phyloP scores from a whole-genome alignment of 2,888 invertebrate genomes.

The Uropetala carovei region DNA sequence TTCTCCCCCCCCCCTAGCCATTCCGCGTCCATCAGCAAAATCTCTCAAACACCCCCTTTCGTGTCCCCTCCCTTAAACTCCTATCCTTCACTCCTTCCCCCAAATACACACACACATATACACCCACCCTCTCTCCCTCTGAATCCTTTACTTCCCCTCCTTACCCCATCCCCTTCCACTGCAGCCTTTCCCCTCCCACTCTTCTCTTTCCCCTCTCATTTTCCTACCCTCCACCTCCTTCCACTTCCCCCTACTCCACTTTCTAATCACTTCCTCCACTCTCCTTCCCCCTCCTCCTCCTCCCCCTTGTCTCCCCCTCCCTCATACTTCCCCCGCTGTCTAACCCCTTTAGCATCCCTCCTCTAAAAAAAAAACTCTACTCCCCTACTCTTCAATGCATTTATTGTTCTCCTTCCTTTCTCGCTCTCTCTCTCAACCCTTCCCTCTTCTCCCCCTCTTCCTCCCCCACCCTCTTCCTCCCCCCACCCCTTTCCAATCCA shows the following conservation, averaged over 20 bases:
- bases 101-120: not conserved
- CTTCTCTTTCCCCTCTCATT: not conserved
- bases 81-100: not conserved
- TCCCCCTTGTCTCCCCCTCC: not conserved
- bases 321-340: not conserved
- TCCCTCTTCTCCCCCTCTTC: not conserved
- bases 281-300: not conserved
- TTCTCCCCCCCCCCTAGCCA: not conserved
- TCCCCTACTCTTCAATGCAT: not conserved
- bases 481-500: not conserved
- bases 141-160: not conserved
- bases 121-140: not conserved
- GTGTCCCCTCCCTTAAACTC: not conserved
- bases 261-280: slow-evolving; percentile 8
- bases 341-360: not conserved
- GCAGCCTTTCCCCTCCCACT: not conserved
- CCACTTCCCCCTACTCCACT: not conserved
- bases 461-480: not conserved
- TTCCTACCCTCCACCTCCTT: not conserved
- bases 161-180: not conserved
- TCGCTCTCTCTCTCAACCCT: not conserved
- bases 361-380: not conserved
- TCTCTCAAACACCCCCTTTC: slow-evolving; percentile 30
- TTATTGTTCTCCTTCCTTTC: not conserved
- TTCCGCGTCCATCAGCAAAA: slow-evolving; percentile 61